Percentiles rank a stretch among this genome's conserved stretches.
Conservation (phyloP, 2,113 vertebrate genomes). For the Okapia johnstoni region DNA sequence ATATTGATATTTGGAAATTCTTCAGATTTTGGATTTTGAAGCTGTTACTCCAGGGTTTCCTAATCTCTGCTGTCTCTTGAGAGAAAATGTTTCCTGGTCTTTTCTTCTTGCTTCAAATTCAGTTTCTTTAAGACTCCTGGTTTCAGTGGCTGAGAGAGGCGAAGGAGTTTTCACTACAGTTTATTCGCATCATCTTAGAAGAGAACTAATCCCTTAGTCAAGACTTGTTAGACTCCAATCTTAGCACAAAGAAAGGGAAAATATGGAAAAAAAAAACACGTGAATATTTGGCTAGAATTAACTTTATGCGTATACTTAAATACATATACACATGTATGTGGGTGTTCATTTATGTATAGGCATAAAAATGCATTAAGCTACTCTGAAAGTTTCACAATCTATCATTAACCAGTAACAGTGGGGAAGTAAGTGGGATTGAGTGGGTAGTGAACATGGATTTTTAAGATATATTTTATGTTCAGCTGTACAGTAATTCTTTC, state of each 20-base stretch:
- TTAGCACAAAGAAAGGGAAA: neutral
- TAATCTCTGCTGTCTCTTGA: neutral
- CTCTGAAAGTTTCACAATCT: neutral
- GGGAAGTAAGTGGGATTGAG: neutral
- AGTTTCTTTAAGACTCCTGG: neutral
- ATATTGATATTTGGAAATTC: neutral
- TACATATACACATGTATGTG: neutral
- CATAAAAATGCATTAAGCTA: neutral
- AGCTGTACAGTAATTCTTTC: neutral
- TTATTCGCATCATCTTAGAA: neutral
- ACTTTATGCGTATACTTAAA: neutral
- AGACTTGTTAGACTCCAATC: neutral
- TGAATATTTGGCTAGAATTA: neutral
- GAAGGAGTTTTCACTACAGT: neutral
- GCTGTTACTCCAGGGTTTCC: neutral
- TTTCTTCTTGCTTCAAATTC: neutral
- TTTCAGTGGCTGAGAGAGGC: neutral
- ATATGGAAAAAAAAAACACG: neutral
- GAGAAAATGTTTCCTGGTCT: neutral
- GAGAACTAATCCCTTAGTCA: neutral
- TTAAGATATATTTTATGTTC: neutral
- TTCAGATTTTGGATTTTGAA: neutral
- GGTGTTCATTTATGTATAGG: neutral
- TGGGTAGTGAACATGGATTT: neutral
- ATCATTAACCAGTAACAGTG: neutral